Evolutionary conservation across 1,140 invertebrate species (phyloP).

Genomic region (Cepaea nemoralis): DNA sequence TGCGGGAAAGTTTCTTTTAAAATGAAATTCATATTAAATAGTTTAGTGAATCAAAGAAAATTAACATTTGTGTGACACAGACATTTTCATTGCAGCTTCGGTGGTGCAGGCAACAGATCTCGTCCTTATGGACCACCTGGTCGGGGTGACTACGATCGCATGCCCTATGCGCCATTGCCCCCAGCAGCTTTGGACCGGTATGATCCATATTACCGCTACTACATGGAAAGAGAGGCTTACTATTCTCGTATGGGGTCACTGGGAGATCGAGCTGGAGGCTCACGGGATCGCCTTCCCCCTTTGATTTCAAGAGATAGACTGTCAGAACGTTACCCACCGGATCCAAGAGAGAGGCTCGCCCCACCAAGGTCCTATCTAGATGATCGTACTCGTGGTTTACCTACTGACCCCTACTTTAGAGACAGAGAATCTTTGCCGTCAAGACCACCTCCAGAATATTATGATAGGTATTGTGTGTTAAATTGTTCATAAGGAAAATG

Average conservation of each 20-base stretch:
- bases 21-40: too few species aligned
- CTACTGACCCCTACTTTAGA: conserved; percentile 52
- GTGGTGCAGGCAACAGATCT: conserved; percentile 47
- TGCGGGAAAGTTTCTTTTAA: too few species aligned
- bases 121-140: conserved; percentile 46
- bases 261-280: conserved; percentile 41
- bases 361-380: conserved; percentile 45
- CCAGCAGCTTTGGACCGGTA: conserved; percentile 46
- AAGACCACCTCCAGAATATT: conserved; percentile 57
- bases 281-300: conserved; percentile 41
- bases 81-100: conserved; percentile 35
- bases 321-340: conserved; percentile 40
- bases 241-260: conserved; percentile 33
- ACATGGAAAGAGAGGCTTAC: conserved; percentile 46
- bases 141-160: conserved; percentile 45
- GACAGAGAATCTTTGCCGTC: conserved; percentile 47
- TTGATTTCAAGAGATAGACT: conserved; percentile 52
- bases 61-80: background rate
- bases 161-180: conserved; percentile 42
- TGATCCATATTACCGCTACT: conserved; percentile 51
- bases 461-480: conserved; percentile 46
- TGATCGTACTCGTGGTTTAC: conserved; percentile 36
- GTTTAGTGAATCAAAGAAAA: too few species aligned
- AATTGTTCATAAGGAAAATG: too few species aligned
- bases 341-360: conserved; percentile 44